Evolutionary conservation across 1,140 invertebrate genomes (phyloP).

Genomic region (Copidosoma floridanum): DNA sequence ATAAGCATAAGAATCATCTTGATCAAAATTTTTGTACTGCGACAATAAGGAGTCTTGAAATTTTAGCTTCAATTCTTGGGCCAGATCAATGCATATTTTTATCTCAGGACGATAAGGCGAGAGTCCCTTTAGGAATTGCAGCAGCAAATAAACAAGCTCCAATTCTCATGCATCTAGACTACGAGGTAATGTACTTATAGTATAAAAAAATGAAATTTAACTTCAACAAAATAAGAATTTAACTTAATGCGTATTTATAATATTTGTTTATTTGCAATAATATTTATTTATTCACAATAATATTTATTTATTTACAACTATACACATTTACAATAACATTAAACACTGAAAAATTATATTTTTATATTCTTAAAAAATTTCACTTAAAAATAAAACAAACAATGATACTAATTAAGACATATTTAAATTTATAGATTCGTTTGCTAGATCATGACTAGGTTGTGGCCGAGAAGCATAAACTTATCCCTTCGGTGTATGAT

Average conservation of each 20-base stretch:
- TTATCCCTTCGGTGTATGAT: constrained; percentile 44
- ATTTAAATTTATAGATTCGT: no score
- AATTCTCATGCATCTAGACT: background rate
- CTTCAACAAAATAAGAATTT: no score
- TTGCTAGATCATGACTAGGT: constrained; percentile 48
- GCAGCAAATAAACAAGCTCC: constrained; percentile 33
- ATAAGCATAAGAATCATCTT: background rate
- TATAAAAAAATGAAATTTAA: background rate
- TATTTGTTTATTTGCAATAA: constrained; percentile 22
- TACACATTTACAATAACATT: no score
- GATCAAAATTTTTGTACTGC: background rate
- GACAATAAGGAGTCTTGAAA: constrained; percentile 6
- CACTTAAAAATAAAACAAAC: no score
- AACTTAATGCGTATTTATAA: no score
- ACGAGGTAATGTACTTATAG: constrained; percentile 41
- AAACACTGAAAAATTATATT: no score
- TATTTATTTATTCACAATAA: no score
- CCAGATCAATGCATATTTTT: constrained; percentile 19
- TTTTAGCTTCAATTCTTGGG: constrained; percentile 33
- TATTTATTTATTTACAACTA: no score
- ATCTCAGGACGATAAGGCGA: constrained; percentile 36
- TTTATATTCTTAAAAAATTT: no score
- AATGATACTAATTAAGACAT: no score
- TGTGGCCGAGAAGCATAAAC: constrained; percentile 39
- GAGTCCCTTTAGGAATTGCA: constrained; percentile 31